Conservation (phyloP, 2,888 invertebrate genomes). For the Drosophila affinis region DNA sequence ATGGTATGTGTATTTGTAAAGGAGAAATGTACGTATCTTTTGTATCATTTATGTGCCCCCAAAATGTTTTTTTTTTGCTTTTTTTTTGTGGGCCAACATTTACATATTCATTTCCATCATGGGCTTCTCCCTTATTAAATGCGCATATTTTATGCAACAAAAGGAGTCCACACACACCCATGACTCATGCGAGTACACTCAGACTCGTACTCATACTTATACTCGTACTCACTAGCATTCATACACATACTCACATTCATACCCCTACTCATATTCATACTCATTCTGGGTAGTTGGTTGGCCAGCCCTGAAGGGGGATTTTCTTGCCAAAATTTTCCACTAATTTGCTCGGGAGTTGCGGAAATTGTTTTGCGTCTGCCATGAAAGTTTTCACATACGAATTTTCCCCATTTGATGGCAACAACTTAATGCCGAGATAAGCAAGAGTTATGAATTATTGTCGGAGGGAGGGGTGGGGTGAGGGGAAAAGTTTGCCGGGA, state of each 20-base stretch:
- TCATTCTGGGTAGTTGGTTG: constrained; percentile 39
- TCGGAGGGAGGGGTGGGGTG: constrained; percentile 1
- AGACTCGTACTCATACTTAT: not conserved
- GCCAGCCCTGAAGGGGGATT: constrained; percentile 30
- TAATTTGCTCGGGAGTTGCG: constrained; percentile 64
- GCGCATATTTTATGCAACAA: constrained; percentile 74
- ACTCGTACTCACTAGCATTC: constrained; percentile 22
- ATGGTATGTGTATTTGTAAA: constrained; percentile 3
- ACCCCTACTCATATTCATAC: constrained; percentile 28
- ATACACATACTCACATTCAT: not conserved
- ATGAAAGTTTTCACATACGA: constrained; percentile 67
- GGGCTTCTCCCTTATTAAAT: constrained; percentile 62
- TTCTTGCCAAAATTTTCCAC: constrained; percentile 48
- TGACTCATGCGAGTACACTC: constrained; percentile 18
- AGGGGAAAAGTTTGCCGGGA: constrained; percentile 27
- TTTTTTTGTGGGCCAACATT: constrained; percentile 52
- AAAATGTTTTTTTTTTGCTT: constrained; percentile 45
- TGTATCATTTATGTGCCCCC: constrained; percentile 49
- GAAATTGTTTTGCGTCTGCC: constrained; percentile 73
- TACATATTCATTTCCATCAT: constrained; percentile 54
- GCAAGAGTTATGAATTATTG: constrained; percentile 57
- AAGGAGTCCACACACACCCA: constrained; percentile 11
- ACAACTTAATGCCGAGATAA: constrained; percentile 69
- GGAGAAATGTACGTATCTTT: constrained; percentile 42
- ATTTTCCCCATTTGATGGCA: constrained; percentile 55